These are phyloP conservation scores for Clavelina lepadiformis DNA, from an alignment of 23 tunicate genomes.

Conservation along the genomic window DNA sequence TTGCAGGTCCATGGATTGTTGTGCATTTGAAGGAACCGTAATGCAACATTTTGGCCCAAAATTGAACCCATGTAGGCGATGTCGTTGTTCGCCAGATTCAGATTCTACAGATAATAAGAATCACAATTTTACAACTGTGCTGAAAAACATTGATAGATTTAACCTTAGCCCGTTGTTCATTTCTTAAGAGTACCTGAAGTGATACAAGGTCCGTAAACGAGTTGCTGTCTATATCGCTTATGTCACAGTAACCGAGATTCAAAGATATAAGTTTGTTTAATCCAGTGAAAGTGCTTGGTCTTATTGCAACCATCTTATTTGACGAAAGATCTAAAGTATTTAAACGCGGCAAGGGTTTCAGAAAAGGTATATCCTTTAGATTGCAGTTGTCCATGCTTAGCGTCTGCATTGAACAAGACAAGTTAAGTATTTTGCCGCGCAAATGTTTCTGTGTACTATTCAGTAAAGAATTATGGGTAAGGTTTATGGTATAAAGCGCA, in stretches of 20 bases:
- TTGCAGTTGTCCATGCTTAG: constrained; percentile 45
- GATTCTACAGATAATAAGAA: constrained; percentile 16
- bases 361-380: constrained; percentile 33
- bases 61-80: constrained; percentile 22
- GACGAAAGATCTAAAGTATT: constrained; percentile 30
- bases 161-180: background rate
- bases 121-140: background rate
- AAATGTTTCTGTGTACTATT: too few relatives aligned
- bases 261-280: constrained; percentile 23
- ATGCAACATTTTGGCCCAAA: constrained; percentile 17
- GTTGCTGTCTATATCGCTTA: constrained; percentile 14
- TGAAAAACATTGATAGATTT: background rate
- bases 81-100: constrained; percentile 44
- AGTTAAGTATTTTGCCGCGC: too few relatives aligned
- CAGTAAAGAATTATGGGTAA: too few relatives aligned
- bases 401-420: too few relatives aligned
- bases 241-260: constrained; percentile 22
- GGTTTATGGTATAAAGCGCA: too few relatives aligned
- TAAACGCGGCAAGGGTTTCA: constrained; percentile 25
- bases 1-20: constrained; percentile 69
- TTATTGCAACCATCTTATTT: constrained; percentile 18
- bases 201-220: constrained; percentile 39
- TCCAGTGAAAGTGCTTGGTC: constrained; percentile 25
- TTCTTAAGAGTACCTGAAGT: constrained; percentile 32
- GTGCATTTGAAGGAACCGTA: constrained; percentile 14